A percentile compares a stretch with the other conserved stretches of the same genome.
Evolutionary conservation across 2,797 vertebrate genomes (phyloP).

Genomic region (Sardinella longiceps): DNA sequence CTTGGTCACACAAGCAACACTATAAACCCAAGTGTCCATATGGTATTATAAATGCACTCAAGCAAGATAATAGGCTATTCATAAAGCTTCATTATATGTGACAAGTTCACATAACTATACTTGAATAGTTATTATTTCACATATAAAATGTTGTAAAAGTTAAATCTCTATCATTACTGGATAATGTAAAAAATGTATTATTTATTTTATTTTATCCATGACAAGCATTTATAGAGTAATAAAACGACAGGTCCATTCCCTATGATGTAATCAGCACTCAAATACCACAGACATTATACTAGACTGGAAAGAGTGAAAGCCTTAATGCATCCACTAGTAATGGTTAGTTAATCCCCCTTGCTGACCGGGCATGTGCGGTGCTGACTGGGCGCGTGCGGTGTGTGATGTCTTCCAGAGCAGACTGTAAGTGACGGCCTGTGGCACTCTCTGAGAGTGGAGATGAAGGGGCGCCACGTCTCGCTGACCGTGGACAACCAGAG

Average conservation of each 20-base stretch:
- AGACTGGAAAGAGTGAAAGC: background rate
- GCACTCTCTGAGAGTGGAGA: conserved; percentile 42
- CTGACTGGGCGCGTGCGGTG: background rate
- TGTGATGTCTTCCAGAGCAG: conserved; percentile 41
- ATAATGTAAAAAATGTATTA: background rate
- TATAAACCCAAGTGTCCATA: background rate
- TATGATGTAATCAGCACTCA: background rate
- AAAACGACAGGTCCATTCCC: background rate
- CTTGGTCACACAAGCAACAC: background rate
- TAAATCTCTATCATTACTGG: background rate
- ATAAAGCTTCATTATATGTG: background rate
- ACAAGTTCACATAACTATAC: background rate
- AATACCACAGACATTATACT: background rate
- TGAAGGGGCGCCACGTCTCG: conserved; percentile 44
- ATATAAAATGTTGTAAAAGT: background rate
- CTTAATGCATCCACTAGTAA: background rate
- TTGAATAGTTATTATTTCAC: background rate
- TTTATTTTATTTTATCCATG: background rate
- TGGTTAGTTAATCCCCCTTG: background rate
- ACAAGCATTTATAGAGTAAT: background rate
- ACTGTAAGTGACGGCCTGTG: conserved; percentile 53
- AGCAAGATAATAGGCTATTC: background rate
- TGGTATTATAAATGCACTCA: background rate
- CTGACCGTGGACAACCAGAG: conserved; percentile 49
- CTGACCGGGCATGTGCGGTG: no score